phyloP scores from a whole-genome alignment of 2,113 vertebrate species.

The Hippolais icterina region DNA sequence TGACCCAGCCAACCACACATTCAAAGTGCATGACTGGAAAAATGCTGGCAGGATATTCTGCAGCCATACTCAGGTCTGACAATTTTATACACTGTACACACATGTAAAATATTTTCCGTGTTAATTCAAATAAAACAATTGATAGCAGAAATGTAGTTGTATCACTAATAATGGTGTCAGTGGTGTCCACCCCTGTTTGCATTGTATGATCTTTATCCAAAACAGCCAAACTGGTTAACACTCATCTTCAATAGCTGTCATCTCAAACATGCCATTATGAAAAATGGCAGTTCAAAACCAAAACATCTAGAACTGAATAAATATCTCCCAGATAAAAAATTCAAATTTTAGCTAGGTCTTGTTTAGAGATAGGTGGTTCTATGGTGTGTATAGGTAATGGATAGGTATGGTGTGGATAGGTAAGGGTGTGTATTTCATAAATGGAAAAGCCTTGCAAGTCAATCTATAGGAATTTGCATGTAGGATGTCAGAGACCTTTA shows the following conservation, averaged over 20 bases:
- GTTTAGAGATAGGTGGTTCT: background rate
- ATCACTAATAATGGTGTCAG: background rate
- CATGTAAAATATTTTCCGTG: background rate
- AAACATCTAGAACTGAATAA: background rate
- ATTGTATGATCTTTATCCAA: background rate
- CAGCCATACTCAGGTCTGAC: background rate
- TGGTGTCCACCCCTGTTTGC: fast-evolving
- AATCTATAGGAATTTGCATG: background rate
- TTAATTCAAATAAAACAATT: background rate
- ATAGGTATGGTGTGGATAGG: too few species aligned
- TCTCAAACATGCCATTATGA: background rate
- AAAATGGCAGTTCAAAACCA: background rate
- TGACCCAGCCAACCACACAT: background rate
- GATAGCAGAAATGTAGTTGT: background rate
- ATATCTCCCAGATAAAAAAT: background rate
- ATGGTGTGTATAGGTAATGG: too few species aligned
- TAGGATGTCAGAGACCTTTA: background rate
- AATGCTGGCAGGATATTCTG: background rate
- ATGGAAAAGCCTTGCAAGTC: background rate
- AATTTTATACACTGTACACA: background rate
- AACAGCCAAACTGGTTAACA: background rate
- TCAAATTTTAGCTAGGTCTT: background rate
- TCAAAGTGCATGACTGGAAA: background rate
- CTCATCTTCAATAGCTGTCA: background rate
- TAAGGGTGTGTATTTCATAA: background rate